phyloP scores from a whole-genome alignment of 2,113 vertebrate species.

The Pelobates fuscus region DNA sequence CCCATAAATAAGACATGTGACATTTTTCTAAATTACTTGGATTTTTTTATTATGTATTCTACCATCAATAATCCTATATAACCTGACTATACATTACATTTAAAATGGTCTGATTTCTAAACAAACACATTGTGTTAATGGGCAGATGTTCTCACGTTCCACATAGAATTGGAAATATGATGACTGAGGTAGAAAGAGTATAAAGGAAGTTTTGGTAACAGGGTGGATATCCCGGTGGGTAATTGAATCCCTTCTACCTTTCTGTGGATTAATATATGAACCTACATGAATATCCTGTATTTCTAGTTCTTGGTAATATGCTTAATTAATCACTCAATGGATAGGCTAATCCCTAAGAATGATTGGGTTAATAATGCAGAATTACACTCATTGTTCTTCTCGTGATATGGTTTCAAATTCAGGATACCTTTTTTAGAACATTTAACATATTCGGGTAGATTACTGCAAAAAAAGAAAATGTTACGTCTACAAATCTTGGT shows the following conservation, averaged over 20 bases:
- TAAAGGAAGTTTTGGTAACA: not conserved
- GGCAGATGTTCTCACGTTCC: not conserved
- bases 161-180: not conserved
- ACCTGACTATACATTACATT: no score
- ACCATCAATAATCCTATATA: no score
- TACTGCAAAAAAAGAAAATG: no score
- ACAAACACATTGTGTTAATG: no score
- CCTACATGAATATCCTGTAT: not conserved
- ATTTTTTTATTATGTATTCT: no score
- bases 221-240: not conserved
- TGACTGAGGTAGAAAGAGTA: not conserved
- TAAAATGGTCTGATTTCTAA: no score
- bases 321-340: not conserved
- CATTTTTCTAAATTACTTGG: no score
- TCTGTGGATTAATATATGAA: not conserved
- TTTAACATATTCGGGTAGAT: not conserved
- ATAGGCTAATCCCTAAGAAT: not conserved
- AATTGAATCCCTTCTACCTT: not conserved
- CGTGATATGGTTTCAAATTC: not conserved
- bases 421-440: not conserved
- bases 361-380: not conserved
- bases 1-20: no score
- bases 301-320: not conserved
- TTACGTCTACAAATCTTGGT: no score
- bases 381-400: not conserved